Evolutionary conservation across 2,797 vertebrate genomes (phyloP).

Genomic region (Hafferia zeledoni): DNA sequence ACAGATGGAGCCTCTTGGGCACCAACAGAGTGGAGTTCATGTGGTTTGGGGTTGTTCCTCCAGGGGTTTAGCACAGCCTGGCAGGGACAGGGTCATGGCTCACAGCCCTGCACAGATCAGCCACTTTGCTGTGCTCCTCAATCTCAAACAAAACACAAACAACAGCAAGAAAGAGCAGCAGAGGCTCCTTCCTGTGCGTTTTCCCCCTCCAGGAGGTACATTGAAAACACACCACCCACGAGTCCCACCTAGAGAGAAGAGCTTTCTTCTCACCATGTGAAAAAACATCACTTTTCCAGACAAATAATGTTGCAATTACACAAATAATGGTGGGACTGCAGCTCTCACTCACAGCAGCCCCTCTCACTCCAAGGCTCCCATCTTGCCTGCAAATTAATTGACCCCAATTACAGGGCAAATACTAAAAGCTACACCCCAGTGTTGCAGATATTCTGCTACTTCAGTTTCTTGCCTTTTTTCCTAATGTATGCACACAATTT

Average conservation of each 20-base stretch:
- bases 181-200: background rate
- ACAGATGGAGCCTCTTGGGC: background rate
- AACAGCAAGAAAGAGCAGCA: background rate
- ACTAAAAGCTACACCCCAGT: background rate
- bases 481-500: background rate
- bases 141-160: background rate
- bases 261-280: background rate
- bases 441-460: background rate
- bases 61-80: background rate
- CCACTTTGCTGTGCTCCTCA: background rate
- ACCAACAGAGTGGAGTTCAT: background rate
- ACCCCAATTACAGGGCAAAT: background rate
- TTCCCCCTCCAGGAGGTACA: background rate
- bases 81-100: background rate
- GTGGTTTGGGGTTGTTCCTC: background rate
- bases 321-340: background rate
- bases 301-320: background rate
- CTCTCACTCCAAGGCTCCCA: background rate
- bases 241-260: background rate
- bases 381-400: background rate
- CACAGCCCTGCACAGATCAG: rapidly evolving
- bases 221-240: background rate
- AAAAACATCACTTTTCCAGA: background rate
- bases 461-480: background rate
- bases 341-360: background rate